These are phyloP conservation scores for Hucho hucho DNA, from an alignment of 2,113 vertebrate genomes.

Conservation along the genomic window DNA sequence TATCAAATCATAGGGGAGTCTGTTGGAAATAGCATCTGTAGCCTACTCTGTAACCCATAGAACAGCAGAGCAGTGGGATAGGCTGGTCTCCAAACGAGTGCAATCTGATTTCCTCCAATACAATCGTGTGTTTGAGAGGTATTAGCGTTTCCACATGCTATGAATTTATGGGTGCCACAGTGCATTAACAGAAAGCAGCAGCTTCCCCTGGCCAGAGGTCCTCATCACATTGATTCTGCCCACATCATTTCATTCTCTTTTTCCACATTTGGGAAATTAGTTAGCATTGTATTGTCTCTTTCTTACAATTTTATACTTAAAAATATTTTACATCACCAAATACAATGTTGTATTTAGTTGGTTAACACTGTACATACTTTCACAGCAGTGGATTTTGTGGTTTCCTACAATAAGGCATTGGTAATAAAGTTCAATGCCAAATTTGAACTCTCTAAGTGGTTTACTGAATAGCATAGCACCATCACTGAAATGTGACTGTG, in stretches of 20 bases:
- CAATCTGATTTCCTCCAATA: conserved; percentile 14
- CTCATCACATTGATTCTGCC: conserved; percentile 55
- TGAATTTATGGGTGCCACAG: conserved; percentile 65
- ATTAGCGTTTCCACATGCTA: conserved; percentile 58
- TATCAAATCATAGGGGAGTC: background rate
- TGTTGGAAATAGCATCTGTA: conserved; percentile 3
- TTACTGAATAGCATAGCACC: background rate
- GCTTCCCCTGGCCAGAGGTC: conserved; percentile 47
- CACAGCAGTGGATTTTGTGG: too few relatives aligned
- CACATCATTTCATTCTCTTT: background rate
- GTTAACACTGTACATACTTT: too few relatives aligned
- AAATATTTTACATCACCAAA: too few relatives aligned
- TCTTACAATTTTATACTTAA: too few relatives aligned
- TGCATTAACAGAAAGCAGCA: conserved; percentile 51
- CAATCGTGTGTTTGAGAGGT: conserved; percentile 36
- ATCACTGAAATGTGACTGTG: background rate
- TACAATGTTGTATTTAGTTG: too few relatives aligned
- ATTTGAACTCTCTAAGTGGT: background rate
- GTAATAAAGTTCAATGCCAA: background rate
- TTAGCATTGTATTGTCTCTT: background rate
- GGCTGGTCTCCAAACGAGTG: background rate
- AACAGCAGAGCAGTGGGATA: background rate
- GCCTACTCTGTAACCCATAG: background rate
- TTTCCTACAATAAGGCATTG: background rate
- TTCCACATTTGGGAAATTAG: background rate